Evolutionary conservation across 2,888 invertebrate species (phyloP).

Genomic region (Synanthedon vespiformis): DNA sequence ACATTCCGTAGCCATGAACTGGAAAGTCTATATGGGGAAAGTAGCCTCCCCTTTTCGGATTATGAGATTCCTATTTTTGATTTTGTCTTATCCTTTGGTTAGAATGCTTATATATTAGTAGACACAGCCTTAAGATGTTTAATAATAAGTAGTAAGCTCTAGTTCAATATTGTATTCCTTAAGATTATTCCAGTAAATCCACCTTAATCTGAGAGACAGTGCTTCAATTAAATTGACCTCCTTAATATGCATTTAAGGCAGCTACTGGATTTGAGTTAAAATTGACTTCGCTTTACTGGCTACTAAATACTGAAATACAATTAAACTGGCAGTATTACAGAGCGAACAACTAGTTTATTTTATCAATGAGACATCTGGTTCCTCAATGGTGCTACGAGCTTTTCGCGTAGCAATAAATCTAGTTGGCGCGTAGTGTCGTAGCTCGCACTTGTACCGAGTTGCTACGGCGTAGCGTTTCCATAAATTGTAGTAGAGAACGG

Average conservation of each 20-base stretch:
- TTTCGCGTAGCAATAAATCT: slow-evolving; percentile 39
- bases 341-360: neutral
- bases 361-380: slow-evolving; percentile 1
- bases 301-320: neutral
- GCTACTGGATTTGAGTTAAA: slow-evolving; percentile 52
- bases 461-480: slow-evolving; percentile 6
- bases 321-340: neutral
- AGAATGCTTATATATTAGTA: too few species aligned
- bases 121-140: too few species aligned
- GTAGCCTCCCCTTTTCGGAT: too few species aligned
- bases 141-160: too few species aligned
- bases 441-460: slow-evolving; percentile 16
- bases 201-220: neutral
- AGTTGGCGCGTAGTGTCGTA: slow-evolving; percentile 23
- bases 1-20: too few species aligned
- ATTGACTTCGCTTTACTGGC: slow-evolving; percentile 29
- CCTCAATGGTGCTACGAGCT: slow-evolving; percentile 11
- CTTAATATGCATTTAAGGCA: slow-evolving; percentile 62
- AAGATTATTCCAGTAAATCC: neutral
- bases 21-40: too few species aligned
- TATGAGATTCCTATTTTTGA: too few species aligned
- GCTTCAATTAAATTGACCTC: slow-evolving; percentile 26
- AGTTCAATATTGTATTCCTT: too few species aligned
- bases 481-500: too few species aligned
- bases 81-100: too few species aligned